Percentiles rank a stretch among this genome's conserved stretches.
Evolutionary conservation across 2,113 vertebrate genomes (phyloP).

Genomic region (Dasyornis broadbenti): DNA sequence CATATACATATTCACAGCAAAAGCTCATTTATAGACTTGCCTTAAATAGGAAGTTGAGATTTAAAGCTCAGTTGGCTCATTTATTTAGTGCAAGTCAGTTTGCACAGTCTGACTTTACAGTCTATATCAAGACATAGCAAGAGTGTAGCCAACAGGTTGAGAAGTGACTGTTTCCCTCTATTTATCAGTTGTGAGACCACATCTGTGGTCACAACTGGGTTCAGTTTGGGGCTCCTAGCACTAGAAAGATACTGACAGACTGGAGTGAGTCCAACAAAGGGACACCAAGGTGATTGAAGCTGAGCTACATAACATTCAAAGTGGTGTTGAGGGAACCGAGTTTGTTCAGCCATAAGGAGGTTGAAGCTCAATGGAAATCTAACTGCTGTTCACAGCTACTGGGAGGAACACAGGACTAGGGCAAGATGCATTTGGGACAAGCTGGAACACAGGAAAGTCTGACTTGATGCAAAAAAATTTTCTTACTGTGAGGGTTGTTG

Average conservation of each 20-base stretch:
- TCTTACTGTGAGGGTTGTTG: neutral
- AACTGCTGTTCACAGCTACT: neutral
- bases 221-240: neutral
- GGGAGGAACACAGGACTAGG: neutral
- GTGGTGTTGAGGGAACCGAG: rapidly evolving
- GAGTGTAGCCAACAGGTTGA: neutral
- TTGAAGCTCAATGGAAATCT: neutral
- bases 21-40: neutral
- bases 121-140: neutral
- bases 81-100: neutral
- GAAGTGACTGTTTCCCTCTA: neutral
- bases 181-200: neutral
- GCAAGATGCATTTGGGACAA: neutral
- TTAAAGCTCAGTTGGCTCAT: neutral
- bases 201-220: neutral
- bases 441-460: neutral
- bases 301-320: neutral
- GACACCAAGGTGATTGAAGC: neutral
- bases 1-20: neutral
- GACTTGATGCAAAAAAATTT: neutral
- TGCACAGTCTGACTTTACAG: neutral
- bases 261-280: neutral
- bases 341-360: neutral
- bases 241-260: neutral
- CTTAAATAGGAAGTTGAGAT: neutral